Evolutionary conservation across 2,797 vertebrate genomes (phyloP).

Genomic region (Meriones psammophilus): DNA sequence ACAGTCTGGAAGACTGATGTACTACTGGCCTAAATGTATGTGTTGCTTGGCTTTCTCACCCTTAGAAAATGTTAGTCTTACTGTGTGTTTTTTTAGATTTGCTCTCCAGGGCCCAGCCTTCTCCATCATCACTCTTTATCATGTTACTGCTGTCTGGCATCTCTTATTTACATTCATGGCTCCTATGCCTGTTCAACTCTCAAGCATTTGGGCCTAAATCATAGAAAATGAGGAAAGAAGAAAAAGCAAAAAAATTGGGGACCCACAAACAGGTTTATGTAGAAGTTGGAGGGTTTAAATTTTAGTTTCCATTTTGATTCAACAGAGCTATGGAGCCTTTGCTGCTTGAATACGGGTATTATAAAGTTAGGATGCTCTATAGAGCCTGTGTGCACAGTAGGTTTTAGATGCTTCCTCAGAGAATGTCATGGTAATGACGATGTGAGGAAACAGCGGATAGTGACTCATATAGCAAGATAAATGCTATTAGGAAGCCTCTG

Average conservation of each 20-base stretch:
- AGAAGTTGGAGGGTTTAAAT: background rate
- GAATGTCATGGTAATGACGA: background rate
- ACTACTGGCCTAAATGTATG: background rate
- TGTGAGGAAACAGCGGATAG: background rate
- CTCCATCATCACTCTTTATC: background rate
- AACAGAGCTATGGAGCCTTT: too few species aligned
- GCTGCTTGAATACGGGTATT: background rate
- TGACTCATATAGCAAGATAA: background rate
- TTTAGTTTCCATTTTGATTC: background rate
- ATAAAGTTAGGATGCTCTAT: background rate
- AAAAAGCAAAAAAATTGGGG: background rate
- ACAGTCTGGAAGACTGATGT: background rate
- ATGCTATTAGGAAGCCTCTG: background rate
- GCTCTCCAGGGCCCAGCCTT: background rate
- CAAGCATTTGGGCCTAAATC: slow-evolving; percentile 9
- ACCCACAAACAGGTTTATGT: background rate
- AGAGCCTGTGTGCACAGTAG: background rate
- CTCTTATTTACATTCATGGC: slow-evolving; percentile 9
- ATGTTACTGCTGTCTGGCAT: background rate
- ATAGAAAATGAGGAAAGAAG: slow-evolving; percentile 22
- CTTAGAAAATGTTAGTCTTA: background rate
- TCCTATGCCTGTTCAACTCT: background rate
- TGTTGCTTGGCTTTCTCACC: background rate
- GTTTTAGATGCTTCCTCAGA: background rate
- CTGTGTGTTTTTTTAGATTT: background rate